A percentile compares a stretch with the other conserved stretches of the same genome.
These are phyloP conservation scores for Dendrolimus punctatus DNA, from an alignment of 1,140 invertebrate genomes.

Conservation along the genomic window DNA sequence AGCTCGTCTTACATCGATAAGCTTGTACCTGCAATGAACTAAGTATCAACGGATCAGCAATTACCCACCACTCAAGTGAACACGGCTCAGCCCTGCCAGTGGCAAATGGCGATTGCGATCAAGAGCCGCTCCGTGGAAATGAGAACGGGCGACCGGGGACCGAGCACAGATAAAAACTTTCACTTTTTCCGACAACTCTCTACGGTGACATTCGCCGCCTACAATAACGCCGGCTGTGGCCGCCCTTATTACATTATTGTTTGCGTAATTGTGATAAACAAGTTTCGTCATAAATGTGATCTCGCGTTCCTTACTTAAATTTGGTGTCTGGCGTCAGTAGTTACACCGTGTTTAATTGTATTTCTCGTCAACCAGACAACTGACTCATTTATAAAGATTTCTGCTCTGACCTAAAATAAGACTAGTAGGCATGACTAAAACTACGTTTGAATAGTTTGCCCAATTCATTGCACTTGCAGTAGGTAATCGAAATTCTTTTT, in stretches of 20 bases:
- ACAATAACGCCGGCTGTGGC: slow-evolving; percentile 38
- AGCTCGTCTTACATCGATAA: no score
- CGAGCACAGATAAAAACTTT: slow-evolving; percentile 61
- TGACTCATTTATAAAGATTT: no score
- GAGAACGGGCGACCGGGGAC: slow-evolving; percentile 50
- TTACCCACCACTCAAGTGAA: slow-evolving; percentile 21
- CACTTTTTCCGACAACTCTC: slow-evolving; percentile 56
- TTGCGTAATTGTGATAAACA: slow-evolving; percentile 35
- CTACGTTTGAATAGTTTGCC: no score
- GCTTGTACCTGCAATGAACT: no score
- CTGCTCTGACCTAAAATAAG: no score
- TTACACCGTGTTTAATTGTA: slow-evolving; percentile 2
- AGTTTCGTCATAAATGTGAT: slow-evolving; percentile 25
- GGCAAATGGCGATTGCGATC: slow-evolving; percentile 37
- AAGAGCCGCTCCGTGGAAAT: slow-evolving; percentile 51
- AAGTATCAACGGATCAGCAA: slow-evolving; percentile 33
- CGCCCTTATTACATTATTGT: slow-evolving; percentile 45
- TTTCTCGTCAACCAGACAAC: not conserved
- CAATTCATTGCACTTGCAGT: no score
- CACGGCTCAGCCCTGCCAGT: slow-evolving; percentile 32
- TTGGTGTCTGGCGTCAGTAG: not conserved
- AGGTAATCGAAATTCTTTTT: no score
- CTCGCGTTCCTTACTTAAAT: slow-evolving; percentile 7
- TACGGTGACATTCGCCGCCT: slow-evolving; percentile 42
- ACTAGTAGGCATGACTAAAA: no score